phyloP scores from a whole-genome alignment of 2,113 vertebrate species.

The Ceratotherium simum region DNA sequence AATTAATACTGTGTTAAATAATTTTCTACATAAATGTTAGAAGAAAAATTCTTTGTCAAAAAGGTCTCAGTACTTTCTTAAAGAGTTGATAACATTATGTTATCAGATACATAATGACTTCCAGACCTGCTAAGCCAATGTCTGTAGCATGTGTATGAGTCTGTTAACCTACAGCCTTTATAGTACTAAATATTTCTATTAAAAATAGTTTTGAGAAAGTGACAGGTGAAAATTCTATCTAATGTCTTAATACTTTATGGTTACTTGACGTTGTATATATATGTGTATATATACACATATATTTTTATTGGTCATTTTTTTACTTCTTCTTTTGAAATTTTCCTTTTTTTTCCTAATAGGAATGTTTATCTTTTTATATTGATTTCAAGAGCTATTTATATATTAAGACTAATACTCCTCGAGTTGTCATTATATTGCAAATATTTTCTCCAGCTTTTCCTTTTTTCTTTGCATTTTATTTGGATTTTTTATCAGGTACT shows the following conservation, averaged over 20 bases:
- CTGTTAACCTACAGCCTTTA: background rate
- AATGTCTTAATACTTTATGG: background rate
- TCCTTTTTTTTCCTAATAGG: background rate
- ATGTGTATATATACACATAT: background rate
- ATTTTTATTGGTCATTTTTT: background rate
- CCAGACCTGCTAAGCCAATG: background rate
- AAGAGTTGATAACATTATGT: background rate
- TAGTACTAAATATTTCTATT: background rate
- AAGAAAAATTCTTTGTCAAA: background rate
- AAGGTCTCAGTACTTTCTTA: background rate
- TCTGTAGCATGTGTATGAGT: background rate
- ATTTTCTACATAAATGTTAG: background rate
- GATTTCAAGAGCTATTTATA: background rate
- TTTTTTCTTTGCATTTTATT: background rate
- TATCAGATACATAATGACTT: background rate
- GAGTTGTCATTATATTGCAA: background rate
- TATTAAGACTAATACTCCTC: background rate
- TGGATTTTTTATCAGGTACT: background rate
- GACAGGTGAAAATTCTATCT: background rate
- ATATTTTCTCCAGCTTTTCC: background rate
- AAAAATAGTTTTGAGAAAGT: background rate
- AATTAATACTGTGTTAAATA: background rate
- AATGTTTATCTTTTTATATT: background rate
- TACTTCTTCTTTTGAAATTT: background rate
- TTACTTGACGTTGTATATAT: background rate